Evolutionary conservation across 2,888 invertebrate genomes (phyloP), one percentile per base, ranked within the genome.

Genomic region (Pseudoips prasinana): DNA sequence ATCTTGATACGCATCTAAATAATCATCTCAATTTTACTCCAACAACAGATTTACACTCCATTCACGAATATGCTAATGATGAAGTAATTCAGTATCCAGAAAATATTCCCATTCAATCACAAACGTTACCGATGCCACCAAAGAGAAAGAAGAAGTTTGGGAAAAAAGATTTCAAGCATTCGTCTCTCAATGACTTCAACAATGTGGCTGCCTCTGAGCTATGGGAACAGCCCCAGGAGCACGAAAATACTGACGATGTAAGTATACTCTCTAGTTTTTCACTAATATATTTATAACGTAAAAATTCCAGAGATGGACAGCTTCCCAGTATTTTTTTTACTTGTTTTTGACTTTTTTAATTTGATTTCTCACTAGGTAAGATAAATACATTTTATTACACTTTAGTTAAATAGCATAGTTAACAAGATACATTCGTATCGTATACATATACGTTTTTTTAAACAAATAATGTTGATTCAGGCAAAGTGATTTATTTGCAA

Each of bases 51-150:
- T 67, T 86, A 33, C 76, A 76, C 44, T 86, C 84, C 24, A 84
- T 84, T 30, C 80, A 87, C 39, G 85, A 86, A 50, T 87, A 87
- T 55, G 82, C 84, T 10, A 83, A 84, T 39, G 90, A 91, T 62
- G 82, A 89, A 40, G 81, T 88, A 1, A 88, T 89, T 30, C 89
- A 90, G 48, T 90, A 91, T 51, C 89, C 90, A 0, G 88, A 90
- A 17, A 86, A 85, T 43, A 50, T 79, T n/a, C 75, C 76, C 0
- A 68, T 85, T 20, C 75, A 82, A 42, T 83, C 86, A 3, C 81
- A 87, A 47, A 88, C 88, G 4, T 61, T 88, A 22, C 88, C 88
- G 1, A 84, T 85, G 85, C 87, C 88, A 10, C 88, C 88, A 6
- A 82, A 74, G 46, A 68, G 88, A 22, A 88, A 74, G 38, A 85